phyloP scores from a whole-genome alignment of 2,797 vertebrate species.

The Eulemur rubriventer region DNA sequence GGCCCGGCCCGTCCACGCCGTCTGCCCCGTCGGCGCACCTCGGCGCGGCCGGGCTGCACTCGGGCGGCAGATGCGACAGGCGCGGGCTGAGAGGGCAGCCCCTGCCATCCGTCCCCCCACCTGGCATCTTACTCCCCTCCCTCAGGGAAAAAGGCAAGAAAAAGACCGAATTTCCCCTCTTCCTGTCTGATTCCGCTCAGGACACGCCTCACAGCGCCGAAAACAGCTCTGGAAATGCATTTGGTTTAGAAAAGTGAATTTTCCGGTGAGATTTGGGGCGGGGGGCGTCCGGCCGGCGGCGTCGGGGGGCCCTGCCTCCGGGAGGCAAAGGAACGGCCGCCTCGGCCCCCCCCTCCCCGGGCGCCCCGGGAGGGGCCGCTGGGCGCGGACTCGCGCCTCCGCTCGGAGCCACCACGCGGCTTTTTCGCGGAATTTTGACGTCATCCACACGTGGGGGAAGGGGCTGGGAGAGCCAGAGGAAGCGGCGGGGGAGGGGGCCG shows the following conservation, averaged over 20 bases:
- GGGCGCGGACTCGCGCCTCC: slow-evolving; percentile 59
- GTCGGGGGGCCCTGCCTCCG: background rate
- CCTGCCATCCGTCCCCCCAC: slow-evolving; percentile 77
- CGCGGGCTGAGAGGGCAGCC: slow-evolving; percentile 52
- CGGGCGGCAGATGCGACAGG: slow-evolving; percentile 66
- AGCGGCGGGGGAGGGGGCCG: slow-evolving; percentile 67
- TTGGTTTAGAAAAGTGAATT: slow-evolving; percentile 48
- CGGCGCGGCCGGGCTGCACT: background rate
- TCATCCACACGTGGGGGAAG: slow-evolving; percentile 79
- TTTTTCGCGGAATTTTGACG: slow-evolving; percentile 84
- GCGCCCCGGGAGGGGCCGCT: slow-evolving; percentile 41
- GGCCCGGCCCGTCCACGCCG: background rate
- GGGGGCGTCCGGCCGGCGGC: background rate
- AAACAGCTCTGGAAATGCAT: slow-evolving; percentile 67
- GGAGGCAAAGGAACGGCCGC: background rate
- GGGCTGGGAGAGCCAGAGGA: slow-evolving; percentile 73
- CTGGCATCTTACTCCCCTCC: background rate
- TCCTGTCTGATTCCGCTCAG: slow-evolving; percentile 74
- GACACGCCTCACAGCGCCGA: slow-evolving; percentile 63
- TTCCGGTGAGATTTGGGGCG: slow-evolving; percentile 25
- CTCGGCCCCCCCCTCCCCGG: background rate
- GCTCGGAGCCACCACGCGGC: slow-evolving; percentile 74
- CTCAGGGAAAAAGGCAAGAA: background rate
- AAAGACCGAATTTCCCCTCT: slow-evolving; percentile 66
- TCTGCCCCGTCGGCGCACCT: background rate